Evolutionary conservation across 2,888 invertebrate genomes (phyloP).

Genomic region (Cabera pusaria): DNA sequence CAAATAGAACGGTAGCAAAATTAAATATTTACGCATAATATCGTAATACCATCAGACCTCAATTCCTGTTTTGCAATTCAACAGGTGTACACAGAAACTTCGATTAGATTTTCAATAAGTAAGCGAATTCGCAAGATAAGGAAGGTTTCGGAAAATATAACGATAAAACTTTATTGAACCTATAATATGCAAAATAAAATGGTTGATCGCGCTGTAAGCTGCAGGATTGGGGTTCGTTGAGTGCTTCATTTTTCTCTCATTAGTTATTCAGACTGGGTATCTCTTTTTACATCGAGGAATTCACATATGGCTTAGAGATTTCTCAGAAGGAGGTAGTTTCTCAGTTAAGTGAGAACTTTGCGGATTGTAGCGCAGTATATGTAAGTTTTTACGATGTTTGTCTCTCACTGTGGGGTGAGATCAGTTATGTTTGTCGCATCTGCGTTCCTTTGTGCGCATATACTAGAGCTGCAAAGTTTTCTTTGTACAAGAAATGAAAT

Average conservation of each 20-base stretch:
- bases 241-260: conserved; percentile 53
- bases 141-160: conserved; percentile 44
- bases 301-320: conserved; percentile 41
- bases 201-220: conserved; percentile 45
- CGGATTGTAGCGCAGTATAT: conserved; percentile 62
- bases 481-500: not conserved
- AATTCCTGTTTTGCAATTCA: conserved; percentile 38
- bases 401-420: conserved; percentile 46
- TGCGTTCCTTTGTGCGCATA: conserved; percentile 60
- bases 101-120: conserved; percentile 45
- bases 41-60: conserved; percentile 35
- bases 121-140: conserved; percentile 42
- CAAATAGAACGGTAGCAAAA: conserved; percentile 29
- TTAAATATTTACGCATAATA: conserved; percentile 36
- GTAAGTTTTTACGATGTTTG: conserved; percentile 68
- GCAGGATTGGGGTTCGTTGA: conserved; percentile 38
- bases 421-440: conserved; percentile 64
- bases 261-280: conserved; percentile 45
- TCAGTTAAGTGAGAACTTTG: conserved; percentile 57
- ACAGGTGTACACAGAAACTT: conserved; percentile 35
- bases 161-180: conserved; percentile 50
- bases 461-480: conserved; percentile 38
- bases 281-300: conserved; percentile 34
- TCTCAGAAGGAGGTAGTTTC: conserved; percentile 53
- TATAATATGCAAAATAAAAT: conserved; percentile 53